Evolutionary conservation across 2,888 invertebrate genomes (phyloP).

Genomic region (Sycophila texana): DNA sequence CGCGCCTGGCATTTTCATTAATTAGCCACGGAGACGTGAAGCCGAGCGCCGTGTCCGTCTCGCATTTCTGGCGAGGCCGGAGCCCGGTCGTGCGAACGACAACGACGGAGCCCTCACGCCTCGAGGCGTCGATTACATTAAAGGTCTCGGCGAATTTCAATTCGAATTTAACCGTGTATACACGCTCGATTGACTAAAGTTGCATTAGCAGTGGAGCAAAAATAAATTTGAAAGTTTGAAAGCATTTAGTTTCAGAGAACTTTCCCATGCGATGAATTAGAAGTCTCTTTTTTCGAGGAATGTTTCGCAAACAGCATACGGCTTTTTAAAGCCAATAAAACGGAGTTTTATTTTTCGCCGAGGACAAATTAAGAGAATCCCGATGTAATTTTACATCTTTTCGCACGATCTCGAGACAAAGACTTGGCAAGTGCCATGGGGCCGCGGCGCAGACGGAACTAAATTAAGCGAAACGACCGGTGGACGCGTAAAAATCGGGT

Average conservation of each 20-base stretch:
- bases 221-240: too few species aligned
- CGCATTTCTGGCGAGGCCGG: not conserved
- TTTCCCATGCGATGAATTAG: not conserved
- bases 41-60: not conserved
- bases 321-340: too few species aligned
- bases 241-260: not conserved
- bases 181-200: too few species aligned
- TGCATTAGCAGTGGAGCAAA: too few species aligned
- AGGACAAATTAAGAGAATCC: too few species aligned
- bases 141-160: not conserved
- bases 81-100: not conserved
- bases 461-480: not conserved
- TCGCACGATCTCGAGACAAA: not conserved
- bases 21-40: not conserved
- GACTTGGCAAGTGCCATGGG: not conserved
- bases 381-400: too few species aligned
- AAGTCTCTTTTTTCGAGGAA: not conserved
- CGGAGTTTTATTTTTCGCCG: too few species aligned
- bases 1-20: not conserved
- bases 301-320: too few species aligned
- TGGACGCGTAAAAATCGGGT: not conserved
- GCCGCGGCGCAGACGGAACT: not conserved
- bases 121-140: not conserved
- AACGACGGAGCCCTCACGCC: not conserved
- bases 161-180: too few species aligned